These are phyloP conservation scores for Acleris sparsana DNA, from an alignment of 2,888 invertebrate genomes.

Conservation along the genomic window DNA sequence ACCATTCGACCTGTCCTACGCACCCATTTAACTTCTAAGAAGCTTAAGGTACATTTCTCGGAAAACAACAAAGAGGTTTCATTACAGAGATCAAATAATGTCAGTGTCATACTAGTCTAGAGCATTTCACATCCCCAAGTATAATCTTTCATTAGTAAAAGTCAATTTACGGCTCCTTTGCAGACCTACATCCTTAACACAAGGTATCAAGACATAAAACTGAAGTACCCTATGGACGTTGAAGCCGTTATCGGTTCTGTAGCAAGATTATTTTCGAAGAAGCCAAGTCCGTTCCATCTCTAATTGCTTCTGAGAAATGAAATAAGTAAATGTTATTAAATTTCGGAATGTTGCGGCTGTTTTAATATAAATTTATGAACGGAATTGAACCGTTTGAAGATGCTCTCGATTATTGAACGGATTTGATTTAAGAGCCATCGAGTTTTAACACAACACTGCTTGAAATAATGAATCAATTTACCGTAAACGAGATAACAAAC, in stretches of 20 bases:
- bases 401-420: slow-evolving; percentile 1
- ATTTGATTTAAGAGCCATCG: slow-evolving; percentile 24
- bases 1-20: too few relatives aligned
- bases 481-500: slow-evolving; percentile 15
- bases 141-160: slow-evolving; percentile 31
- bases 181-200: slow-evolving; percentile 13
- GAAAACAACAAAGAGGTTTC: slow-evolving; percentile 12
- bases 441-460: slow-evolving; percentile 12
- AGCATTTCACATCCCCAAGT: slow-evolving; percentile 26
- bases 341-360: slow-evolving; percentile 34
- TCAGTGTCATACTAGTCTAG: slow-evolving; percentile 22
- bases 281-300: slow-evolving; percentile 56
- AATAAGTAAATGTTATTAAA: slow-evolving; percentile 40
- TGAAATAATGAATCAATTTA: slow-evolving; percentile 8
- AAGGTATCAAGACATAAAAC: slow-evolving; percentile 2
- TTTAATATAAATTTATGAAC: slow-evolving; percentile 29
- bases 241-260: slow-evolving; percentile 41
- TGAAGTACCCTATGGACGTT: slow-evolving; percentile 3
- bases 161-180: slow-evolving; percentile 11
- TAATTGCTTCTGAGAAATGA: slow-evolving; percentile 63
- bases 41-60: slow-evolving; percentile 1
- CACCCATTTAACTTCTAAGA: too few relatives aligned
- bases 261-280: slow-evolving; percentile 53
- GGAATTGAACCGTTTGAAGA: slow-evolving; percentile 14
- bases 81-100: slow-evolving; percentile 30